These are phyloP conservation scores for Leucophora obtusa DNA, from an alignment of 2,888 invertebrate species.

Conservation along the genomic window DNA sequence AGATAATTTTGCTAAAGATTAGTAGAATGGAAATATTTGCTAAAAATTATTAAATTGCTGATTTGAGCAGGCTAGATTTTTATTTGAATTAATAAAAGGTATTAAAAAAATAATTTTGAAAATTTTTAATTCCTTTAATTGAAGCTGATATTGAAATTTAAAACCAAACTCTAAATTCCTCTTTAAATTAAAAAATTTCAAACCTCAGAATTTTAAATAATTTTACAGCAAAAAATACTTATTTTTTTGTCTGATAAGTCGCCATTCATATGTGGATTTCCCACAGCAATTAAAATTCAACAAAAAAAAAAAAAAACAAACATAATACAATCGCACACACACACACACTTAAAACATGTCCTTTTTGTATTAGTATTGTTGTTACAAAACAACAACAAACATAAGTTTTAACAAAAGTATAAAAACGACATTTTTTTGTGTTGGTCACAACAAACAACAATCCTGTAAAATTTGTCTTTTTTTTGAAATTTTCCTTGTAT, in stretches of 20 bases:
- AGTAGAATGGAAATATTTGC: too few species aligned
- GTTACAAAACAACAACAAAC: constrained; percentile 17
- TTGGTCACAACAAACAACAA: constrained; percentile 44
- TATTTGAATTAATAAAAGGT: too few species aligned
- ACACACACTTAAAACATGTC: constrained; percentile 23
- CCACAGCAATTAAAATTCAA: constrained; percentile 78
- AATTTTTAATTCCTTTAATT: too few species aligned
- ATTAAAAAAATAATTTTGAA: too few species aligned
- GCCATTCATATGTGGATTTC: constrained; percentile 76
- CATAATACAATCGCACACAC: constrained; percentile 42
- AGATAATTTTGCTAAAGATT: too few species aligned
- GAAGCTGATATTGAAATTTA: too few species aligned
- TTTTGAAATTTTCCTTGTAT: constrained; percentile 6
- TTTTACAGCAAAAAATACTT: too few species aligned
- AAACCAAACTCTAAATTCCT: too few species aligned
- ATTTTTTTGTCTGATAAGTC: constrained; percentile 66
- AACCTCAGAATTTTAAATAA: too few species aligned
- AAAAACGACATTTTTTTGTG: constrained; percentile 46
- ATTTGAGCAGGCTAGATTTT: too few species aligned
- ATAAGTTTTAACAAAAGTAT: constrained; percentile 47
- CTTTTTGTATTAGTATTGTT: constrained; percentile 35
- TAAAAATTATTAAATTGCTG: too few species aligned
- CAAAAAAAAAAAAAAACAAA: constrained; percentile 66
- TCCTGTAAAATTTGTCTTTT: constrained; percentile 34
- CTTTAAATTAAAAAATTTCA: too few species aligned